Conservation (phyloP, 2,888 invertebrate species). For the Noctua fimbriata region DNA sequence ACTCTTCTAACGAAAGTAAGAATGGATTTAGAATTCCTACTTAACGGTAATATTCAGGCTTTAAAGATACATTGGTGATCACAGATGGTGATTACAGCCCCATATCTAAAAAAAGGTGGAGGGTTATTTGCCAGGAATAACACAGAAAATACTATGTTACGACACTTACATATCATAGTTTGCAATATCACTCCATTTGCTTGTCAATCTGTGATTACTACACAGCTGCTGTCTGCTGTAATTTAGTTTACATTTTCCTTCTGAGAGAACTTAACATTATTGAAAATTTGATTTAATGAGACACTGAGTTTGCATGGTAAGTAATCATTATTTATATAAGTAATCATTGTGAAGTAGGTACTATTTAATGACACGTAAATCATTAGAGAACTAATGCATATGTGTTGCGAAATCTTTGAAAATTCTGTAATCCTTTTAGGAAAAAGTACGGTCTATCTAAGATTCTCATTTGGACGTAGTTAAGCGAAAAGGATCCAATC, state of each 20-base stretch:
- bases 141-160: too few species aligned
- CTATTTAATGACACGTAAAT: neutral
- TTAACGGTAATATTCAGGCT: neutral
- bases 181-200: slow-evolving; percentile 14
- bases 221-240: slow-evolving; percentile 65
- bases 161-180: too few species aligned
- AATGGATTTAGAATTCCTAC: neutral
- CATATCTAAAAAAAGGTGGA: neutral
- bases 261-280: slow-evolving; percentile 53
- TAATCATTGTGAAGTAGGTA: neutral
- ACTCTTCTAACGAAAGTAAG: neutral
- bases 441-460: too few species aligned
- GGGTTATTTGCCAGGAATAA: neutral
- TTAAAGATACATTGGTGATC: neutral
- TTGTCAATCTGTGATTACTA: slow-evolving; percentile 18
- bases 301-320: slow-evolving; percentile 41
- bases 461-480: too few species aligned
- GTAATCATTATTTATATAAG: slow-evolving; percentile 3
- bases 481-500: too few species aligned
- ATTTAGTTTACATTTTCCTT: slow-evolving; percentile 66
- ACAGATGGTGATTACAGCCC: neutral
- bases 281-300: slow-evolving; percentile 60
- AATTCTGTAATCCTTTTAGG: neutral
- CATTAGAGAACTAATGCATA: neutral
- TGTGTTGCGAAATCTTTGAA: neutral